Evolutionary conservation across 2,113 vertebrate genomes (phyloP).

Genomic region (Rallus limicola): DNA sequence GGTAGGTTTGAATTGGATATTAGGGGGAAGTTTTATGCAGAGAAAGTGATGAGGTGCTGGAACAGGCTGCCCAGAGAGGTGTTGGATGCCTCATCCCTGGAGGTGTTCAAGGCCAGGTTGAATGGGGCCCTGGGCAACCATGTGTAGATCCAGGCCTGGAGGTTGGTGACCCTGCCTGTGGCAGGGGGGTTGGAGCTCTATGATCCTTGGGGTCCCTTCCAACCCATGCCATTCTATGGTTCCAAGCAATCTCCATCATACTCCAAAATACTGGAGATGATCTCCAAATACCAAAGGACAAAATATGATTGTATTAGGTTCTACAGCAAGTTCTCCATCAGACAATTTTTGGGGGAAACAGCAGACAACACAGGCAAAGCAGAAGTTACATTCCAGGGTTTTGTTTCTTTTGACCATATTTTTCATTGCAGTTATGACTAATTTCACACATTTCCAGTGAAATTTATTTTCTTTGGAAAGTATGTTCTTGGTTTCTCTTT

Average conservation of each 20-base stretch:
- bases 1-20: too few species aligned
- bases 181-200: too few species aligned
- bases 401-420: not conserved
- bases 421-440: not conserved
- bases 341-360: not conserved
- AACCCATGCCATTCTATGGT: too few species aligned
- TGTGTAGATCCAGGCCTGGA: too few species aligned
- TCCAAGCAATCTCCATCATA: not conserved
- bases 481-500: slow-evolving; percentile 14
- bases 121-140: too few species aligned
- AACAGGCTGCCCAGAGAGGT: too few species aligned
- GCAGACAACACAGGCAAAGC: not conserved
- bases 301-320: not conserved
- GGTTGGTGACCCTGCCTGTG: too few species aligned
- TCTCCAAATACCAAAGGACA: not conserved
- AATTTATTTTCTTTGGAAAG: slow-evolving; percentile 42
- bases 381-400: not conserved
- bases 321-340: not conserved
- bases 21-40: too few species aligned
- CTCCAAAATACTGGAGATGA: not conserved
- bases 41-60: too few species aligned
- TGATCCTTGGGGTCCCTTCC: too few species aligned
- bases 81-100: too few species aligned
- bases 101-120: too few species aligned
- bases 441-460: slow-evolving; percentile 8